Conservation (phyloP, 2,113 vertebrate genomes). For the Cisticola juncidis region DNA sequence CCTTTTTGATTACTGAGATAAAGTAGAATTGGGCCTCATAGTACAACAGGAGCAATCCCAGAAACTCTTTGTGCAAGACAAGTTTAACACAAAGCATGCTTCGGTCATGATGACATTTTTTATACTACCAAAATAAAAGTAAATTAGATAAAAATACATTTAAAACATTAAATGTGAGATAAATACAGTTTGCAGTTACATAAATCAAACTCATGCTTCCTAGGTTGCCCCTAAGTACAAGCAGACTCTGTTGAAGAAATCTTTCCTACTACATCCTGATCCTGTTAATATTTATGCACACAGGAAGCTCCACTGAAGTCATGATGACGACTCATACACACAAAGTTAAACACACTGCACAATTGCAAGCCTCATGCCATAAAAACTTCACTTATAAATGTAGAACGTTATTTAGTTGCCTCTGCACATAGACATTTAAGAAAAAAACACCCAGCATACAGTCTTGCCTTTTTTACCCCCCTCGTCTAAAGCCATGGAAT, state of each 20-base stretch:
- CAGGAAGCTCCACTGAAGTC: conserved; percentile 33
- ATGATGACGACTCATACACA: neutral
- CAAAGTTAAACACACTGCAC: neutral
- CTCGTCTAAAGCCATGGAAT: neutral
- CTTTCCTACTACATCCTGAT: neutral
- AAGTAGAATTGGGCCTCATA: neutral
- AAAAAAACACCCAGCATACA: neutral
- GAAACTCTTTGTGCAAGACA: neutral
- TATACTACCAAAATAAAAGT: neutral
- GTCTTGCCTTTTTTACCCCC: fast-evolving
- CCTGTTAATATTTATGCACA: conserved; percentile 17
- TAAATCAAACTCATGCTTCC: neutral
- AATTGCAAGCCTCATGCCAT: neutral
- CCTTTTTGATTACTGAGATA: neutral
- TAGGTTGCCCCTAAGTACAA: neutral
- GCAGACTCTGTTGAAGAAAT: conserved; percentile 15
- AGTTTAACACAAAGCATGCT: neutral
- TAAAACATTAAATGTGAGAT: neutral
- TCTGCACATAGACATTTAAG: neutral
- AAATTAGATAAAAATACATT: neutral
- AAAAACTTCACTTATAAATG: conserved; percentile 13
- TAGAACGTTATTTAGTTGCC: neutral
- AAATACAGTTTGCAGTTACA: neutral
- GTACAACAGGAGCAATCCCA: neutral
- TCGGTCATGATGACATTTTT: neutral